Evolutionary conservation across 1,140 invertebrate genomes (phyloP).

Genomic region (Oppia nitens): DNA sequence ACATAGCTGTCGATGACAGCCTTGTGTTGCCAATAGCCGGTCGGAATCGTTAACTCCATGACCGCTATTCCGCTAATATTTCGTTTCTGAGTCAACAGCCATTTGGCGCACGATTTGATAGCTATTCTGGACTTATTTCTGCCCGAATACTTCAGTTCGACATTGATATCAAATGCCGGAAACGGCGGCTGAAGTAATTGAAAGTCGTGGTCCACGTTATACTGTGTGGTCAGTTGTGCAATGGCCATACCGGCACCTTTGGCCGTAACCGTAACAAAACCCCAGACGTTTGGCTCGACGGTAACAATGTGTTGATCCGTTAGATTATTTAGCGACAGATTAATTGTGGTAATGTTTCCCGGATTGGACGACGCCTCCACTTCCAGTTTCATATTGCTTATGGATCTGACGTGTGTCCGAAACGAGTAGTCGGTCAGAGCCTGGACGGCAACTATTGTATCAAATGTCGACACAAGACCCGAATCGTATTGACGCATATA

Average conservation of each 20-base stretch:
- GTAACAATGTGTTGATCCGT: constrained; percentile 21
- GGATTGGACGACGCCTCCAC: constrained; percentile 31
- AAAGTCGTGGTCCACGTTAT: constrained; percentile 38
- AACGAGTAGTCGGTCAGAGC: constrained; percentile 40
- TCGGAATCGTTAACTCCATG: constrained; percentile 38
- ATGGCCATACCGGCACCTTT: constrained; percentile 39
- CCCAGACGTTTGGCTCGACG: constrained; percentile 35
- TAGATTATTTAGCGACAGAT: constrained; percentile 25
- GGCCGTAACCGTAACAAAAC: constrained; percentile 35
- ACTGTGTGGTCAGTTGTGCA: constrained; percentile 37
- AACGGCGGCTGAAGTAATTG: constrained; percentile 33
- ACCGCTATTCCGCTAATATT: constrained; percentile 33
- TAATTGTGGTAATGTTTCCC: constrained; percentile 21
- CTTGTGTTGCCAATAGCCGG: constrained; percentile 39
- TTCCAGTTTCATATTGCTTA: constrained; percentile 36
- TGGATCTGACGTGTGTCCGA: constrained; percentile 37
- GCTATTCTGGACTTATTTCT: constrained; percentile 40
- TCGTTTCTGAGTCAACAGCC: constrained; percentile 24
- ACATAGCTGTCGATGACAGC: constrained; percentile 34
- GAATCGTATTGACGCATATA: constrained; percentile 37
- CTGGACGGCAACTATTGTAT: constrained; percentile 40
- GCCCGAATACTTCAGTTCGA: constrained; percentile 31
- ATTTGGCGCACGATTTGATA: constrained; percentile 32
- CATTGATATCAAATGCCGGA: constrained; percentile 31
- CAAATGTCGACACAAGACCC: constrained; percentile 41